Conservation (phyloP, 92 coral and sea anemone genomes). For the Palythoa caribaeorum region DNA sequence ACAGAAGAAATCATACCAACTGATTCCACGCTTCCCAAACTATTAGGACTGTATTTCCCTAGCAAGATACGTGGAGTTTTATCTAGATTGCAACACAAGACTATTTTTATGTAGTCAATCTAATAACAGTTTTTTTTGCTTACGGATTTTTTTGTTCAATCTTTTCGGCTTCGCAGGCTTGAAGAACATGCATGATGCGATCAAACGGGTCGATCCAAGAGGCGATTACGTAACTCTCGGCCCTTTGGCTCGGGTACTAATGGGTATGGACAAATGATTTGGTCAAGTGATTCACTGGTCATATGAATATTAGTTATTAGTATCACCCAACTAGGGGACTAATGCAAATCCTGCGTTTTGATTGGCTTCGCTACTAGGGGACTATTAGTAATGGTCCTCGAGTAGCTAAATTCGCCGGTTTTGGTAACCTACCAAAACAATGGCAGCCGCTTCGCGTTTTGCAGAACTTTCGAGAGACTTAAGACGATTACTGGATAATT, state of each 20-base stretch:
- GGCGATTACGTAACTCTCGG: neutral
- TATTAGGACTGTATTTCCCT: slow-evolving; percentile 15
- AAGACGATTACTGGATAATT: too few species aligned
- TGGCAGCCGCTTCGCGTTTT: too few species aligned
- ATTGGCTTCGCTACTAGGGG: too few species aligned
- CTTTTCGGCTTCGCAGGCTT: slow-evolving; percentile 5
- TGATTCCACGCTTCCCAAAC: too few species aligned
- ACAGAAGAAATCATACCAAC: too few species aligned
- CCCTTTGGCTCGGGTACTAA: neutral
- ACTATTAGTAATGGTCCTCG: too few species aligned
- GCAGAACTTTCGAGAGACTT: too few species aligned
- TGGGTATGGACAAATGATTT: slow-evolving; percentile 23
- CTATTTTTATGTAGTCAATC: neutral
- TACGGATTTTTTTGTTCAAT: neutral
- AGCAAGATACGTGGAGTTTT: neutral
- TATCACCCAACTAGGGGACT: too few species aligned
- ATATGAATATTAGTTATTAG: slow-evolving; percentile 4
- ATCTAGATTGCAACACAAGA: neutral
- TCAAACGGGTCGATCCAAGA: slow-evolving; percentile 2
- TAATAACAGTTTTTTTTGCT: neutral
- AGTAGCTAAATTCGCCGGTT: too few species aligned
- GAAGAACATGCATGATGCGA: slow-evolving; percentile 20
- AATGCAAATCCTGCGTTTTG: too few species aligned
- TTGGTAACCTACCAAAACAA: too few species aligned
- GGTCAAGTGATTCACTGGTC: slow-evolving; percentile 10